Evolutionary conservation across 2,797 vertebrate species (phyloP), one percentile per base, ranked within the genome.

Genomic region (Myotis myotis): DNA sequence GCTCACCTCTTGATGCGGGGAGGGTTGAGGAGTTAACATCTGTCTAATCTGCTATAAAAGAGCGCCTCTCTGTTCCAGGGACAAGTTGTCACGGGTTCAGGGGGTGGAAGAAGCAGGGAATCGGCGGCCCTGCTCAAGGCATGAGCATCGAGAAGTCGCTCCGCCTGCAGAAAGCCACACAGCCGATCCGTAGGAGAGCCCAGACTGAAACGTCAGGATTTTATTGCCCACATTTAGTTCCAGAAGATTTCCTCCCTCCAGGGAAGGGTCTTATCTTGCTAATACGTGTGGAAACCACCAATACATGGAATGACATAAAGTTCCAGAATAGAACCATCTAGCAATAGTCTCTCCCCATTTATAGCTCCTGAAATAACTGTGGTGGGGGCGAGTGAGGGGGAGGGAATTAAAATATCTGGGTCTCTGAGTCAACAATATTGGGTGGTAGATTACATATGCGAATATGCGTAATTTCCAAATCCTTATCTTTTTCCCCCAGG

Each of bases 401-500:
- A 96, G 72, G 17, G 78, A 97, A 97, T 94, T 96, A 97, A 98
- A 97, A 97, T 95, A 96, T 92, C 82, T 8, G 1, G 25, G 70
- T 96, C 93, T 89, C 92, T 91, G 83, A 88, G 96, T 97, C 85
- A 82, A 96, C 84, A 95, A 60, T 62, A 75, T 94, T 96, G n/a
- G 64, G 84, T 75, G 86, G 96, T 92, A 96, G 96, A 97, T 97
- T 97, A 97, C 95, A 95, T 89, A 66, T 94, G 93, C 91, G 97
- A 96, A 97, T 96, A 72, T 91, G 93, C 76, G 88, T 97, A 97
- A 97, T 97, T 98, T 98, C 95, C 96, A 97, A 94, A 96, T 98
- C 94, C 98, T 98, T 98, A 97, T 98, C 98, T 98, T 94, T 92
- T 94, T 97, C 95, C 90, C 93, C 72, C 98, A 98, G 98, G 97